phyloP scores from a whole-genome alignment of 2,113 vertebrate species.

The Lipophrys pholis region DNA sequence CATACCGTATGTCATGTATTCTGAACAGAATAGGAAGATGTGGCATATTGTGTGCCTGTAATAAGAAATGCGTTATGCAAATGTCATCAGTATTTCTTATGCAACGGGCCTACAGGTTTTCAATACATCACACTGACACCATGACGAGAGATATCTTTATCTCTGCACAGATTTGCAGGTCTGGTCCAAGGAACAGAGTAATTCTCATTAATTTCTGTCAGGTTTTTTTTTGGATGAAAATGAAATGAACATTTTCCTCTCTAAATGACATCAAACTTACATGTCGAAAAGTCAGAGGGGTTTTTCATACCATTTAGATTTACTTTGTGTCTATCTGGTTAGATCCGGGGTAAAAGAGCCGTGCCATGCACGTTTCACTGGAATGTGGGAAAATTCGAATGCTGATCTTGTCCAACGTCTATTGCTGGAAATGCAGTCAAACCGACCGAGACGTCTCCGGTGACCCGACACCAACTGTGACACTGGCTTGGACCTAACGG shows the following conservation, averaged over 20 bases:
- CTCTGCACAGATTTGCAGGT: no score
- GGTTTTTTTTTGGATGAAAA: not conserved
- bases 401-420: no score
- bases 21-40: not conserved
- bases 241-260: not conserved
- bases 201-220: not conserved
- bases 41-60: not conserved
- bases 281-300: not conserved
- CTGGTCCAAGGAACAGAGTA: not conserved
- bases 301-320: no score
- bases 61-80: not conserved
- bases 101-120: not conserved
- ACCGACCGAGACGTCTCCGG: not conserved
- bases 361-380: not conserved
- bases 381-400: no score
- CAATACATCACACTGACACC: not conserved
- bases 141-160: not conserved
- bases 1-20: not conserved
- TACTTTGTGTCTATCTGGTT: not conserved
- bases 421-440: no score
- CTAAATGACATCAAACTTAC: not conserved
- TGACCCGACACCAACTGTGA: not conserved
- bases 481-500: conserved; percentile 1
- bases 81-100: not conserved
- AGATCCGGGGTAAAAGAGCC: not conserved